Evolutionary conservation across 1,140 invertebrate genomes (phyloP), one percentile per base, ranked within the genome.

Genomic region (Trachelipus rathkii): DNA sequence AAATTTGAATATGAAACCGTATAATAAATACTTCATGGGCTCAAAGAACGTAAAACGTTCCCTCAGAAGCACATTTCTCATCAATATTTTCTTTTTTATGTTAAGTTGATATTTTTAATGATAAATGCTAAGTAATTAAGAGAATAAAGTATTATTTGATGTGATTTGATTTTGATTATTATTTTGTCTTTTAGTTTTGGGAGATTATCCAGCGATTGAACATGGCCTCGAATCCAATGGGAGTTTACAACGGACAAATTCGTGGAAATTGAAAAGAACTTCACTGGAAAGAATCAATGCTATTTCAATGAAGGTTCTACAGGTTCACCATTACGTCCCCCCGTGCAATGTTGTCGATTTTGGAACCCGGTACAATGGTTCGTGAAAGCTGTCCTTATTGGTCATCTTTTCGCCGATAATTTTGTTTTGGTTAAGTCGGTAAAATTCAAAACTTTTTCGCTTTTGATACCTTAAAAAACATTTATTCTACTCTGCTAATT

Each of bases 171-270:
- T n/a, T n/a, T n/a, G n/a, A 33, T 33, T 33, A 33, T 33, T 33
- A 33, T 33, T 33, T 33, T 33, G 2, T 60, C 2, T 0, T 24
- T 23, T 74, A 95, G 93, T 96, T 96, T 87, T 96, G 94, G 94
- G 94, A 95, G 87, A 93, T 95, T 69, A 95, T 95, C n/a, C 82
- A 95, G 94, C 66, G 93, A 95, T n/a, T 83, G 93, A 95, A 85
- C 93, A 95, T 85, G 93, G 93, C 79, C 94, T 95, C 84, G 93
- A n/a, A 95, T 86, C 90, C 91, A 80, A 91, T 89, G 82, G 93
- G 93, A 79, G 89, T 90, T 81, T 95, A 94, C 85, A 88, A 89
- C 71, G 92, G 93, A 67, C 91, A 92, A 83, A 92, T 91, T 67
- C 53, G 68, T 33, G n/a, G 73, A 75, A 60, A 92, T 95, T 85